Base-by-base conservation (phyloP, 1,140 invertebrate species). In the Drosophila serrata region DNA sequence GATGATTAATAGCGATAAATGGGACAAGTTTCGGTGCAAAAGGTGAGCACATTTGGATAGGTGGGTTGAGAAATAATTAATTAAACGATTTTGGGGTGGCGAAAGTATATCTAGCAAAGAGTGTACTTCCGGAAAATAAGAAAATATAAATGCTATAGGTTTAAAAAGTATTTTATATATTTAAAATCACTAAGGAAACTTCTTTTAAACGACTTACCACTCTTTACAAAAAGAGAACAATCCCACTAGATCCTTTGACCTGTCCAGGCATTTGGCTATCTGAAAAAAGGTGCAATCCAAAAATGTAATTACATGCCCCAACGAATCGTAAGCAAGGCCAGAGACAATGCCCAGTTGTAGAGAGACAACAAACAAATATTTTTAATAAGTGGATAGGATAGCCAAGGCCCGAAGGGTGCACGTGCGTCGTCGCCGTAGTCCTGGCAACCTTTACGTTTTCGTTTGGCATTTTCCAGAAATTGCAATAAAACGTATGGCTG, bases 401-500 rank as follows among this genome's bases (percentile, higher is more conserved):
- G 51, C 24, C 9, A 5, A 22, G 1, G 33, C 29, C 33, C 46
- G 24, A 31, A 45, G 58, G 58, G 29, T 39, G 45, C 79, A 87
- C 84, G 82, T 86, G 82, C 61, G 49, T 37, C 51, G 9, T 19
- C 31, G 49, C n/a, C 17, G 74, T 62, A 64, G 80, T 55, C 75
- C 53, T 56, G 68, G 73, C 68, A 86, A 82, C 82, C 60, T 79
- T 43, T 42, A 45, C 17, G 19, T 7, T 39, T 15, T 6, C 19
- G 40, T 29, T 74, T 15, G 43, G 53, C 40, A 67, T 67, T 73
- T 82, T 82, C 76, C 51, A 48, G 63, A 70, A 80, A 84, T 78
- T 75, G 86, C 85, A 88, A 88, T 88, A 85, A 88, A 88, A 90
- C 78, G 81, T 85, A 67, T 90, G 81, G 82, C 64, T 90, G 76